phyloP scores from a whole-genome alignment of 2,888 invertebrate species.

The Aspidiotus rigidus region DNA sequence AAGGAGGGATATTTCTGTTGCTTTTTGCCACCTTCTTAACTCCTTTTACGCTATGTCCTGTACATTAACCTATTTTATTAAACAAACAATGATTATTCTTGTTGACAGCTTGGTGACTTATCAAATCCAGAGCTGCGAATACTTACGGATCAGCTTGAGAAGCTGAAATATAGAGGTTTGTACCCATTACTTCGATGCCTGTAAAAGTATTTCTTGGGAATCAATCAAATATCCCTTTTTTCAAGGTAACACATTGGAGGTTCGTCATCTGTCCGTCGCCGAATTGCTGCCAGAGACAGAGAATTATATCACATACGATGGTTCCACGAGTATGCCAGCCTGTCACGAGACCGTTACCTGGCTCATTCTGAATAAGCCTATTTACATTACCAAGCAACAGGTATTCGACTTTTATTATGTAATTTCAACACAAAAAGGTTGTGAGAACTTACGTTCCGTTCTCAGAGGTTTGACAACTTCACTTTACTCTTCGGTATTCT shows the following conservation, averaged over 20 bases:
- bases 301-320: conserved; percentile 97
- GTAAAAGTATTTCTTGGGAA: background rate
- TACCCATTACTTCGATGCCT: background rate
- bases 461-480: too few relatives aligned
- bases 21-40: too few relatives aligned
- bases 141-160: conserved; percentile 83
- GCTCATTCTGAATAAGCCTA: conserved; percentile 95
- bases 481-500: too few relatives aligned
- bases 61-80: too few relatives aligned
- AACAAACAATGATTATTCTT: conserved; percentile 37
- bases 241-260: conserved; percentile 69
- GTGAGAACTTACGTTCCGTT: too few relatives aligned
- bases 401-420: conserved; percentile 47
- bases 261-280: conserved; percentile 74
- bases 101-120: conserved; percentile 76
- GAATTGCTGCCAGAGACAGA: conserved; percentile 86
- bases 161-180: conserved; percentile 80
- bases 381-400: conserved; percentile 96
- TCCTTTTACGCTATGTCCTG: too few relatives aligned
- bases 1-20: too few relatives aligned
- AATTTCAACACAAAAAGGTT: background rate
- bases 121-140: conserved; percentile 85
- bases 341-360: conserved; percentile 98
- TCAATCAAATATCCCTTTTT: conserved; percentile 36
- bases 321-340: conserved; percentile 91